Evolutionary conservation across 2,113 vertebrate genomes (phyloP).

Genomic region (Microtus oregoni): DNA sequence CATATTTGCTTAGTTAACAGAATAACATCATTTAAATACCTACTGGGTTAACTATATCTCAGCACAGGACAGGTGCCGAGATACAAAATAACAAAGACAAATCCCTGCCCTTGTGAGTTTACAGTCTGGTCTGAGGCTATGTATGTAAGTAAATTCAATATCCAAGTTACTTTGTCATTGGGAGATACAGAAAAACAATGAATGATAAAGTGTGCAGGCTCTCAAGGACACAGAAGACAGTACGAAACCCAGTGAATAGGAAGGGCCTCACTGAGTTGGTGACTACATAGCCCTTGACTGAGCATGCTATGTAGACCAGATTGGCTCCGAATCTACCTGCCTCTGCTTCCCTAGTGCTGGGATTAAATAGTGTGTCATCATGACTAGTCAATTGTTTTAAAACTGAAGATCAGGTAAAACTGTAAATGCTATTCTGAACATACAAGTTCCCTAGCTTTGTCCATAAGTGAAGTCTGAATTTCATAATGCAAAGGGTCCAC

Average conservation of each 20-base stretch:
- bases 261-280: not conserved
- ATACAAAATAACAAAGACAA: not conserved
- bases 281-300: not conserved
- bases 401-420: not conserved
- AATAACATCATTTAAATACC: not conserved
- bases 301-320: not conserved
- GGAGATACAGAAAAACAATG: not conserved
- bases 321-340: not conserved
- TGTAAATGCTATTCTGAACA: not conserved
- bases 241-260: not conserved
- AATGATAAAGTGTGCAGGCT: not conserved
- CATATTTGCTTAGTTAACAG: not conserved
- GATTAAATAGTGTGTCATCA: not conserved
- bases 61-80: not conserved
- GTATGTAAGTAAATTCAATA: not conserved
- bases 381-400: not conserved
- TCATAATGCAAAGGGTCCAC: not conserved
- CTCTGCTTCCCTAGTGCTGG: not conserved
- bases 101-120: not conserved
- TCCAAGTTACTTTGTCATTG: rapidly evolving
- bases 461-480: not conserved
- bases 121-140: not conserved
- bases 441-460: not conserved
- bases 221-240: not conserved
- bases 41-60: not conserved